Evolutionary conservation across 2,888 invertebrate species (phyloP).

Genomic region (Catocala nupta): DNA sequence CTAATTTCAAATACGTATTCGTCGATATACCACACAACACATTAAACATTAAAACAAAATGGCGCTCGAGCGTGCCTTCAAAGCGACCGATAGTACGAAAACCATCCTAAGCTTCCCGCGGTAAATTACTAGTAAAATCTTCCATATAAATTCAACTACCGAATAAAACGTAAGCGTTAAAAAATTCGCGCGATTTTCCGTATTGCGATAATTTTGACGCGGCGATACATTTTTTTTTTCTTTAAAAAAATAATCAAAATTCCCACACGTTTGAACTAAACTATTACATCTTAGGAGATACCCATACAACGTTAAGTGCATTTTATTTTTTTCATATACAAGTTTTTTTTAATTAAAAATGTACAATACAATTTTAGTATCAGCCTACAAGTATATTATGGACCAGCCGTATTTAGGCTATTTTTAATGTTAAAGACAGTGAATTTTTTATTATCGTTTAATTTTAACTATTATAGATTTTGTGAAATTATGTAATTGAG

Average conservation of each 20-base stretch:
- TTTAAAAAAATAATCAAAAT: conserved; percentile 3
- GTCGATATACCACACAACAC: too few species aligned
- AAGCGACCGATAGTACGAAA: too few species aligned
- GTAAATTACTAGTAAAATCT: neutral
- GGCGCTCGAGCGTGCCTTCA: too few species aligned
- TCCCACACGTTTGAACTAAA: conserved; percentile 5
- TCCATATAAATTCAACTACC: neutral
- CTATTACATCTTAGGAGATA: conserved; percentile 14
- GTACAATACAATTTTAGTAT: conserved; percentile 41
- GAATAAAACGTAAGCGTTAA: neutral
- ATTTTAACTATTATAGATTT: neutral
- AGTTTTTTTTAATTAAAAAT: conserved; percentile 38
- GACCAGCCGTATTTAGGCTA: conserved; percentile 30
- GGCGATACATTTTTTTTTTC: conserved; percentile 2
- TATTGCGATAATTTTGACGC: conserved; percentile 4
- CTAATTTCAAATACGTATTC: too few species aligned
- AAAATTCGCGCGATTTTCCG: conserved; percentile 4
- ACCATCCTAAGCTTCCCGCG: too few species aligned
- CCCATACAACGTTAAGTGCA: conserved; percentile 28
- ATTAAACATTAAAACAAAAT: too few species aligned
- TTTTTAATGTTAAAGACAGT: neutral
- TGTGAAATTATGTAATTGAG: too few species aligned
- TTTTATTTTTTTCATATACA: conserved; percentile 47
- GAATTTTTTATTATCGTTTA: neutral
- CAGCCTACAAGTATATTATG: conserved; percentile 24